Percentiles rank a stretch among this genome's conserved stretches.
Evolutionary conservation across 2,797 vertebrate genomes (phyloP).

Genomic region (Synanceia verrucosa): DNA sequence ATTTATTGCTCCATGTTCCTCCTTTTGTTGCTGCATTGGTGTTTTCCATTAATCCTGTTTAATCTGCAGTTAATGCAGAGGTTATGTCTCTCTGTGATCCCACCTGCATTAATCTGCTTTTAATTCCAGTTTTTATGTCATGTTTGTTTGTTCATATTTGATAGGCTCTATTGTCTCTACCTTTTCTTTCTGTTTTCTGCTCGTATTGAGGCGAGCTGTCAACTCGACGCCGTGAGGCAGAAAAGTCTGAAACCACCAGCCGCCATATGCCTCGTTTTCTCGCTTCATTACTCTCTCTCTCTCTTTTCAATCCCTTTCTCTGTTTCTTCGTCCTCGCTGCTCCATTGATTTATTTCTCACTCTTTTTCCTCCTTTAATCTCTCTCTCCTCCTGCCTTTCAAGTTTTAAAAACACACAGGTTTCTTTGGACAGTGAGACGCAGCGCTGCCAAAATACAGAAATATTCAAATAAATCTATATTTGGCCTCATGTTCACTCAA

Average conservation of each 20-base stretch:
- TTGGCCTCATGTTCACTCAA: not conserved
- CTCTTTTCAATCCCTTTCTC: constrained; percentile 19
- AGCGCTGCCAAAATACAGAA: not conserved
- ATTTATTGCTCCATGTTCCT: not conserved
- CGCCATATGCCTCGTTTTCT: constrained; percentile 63
- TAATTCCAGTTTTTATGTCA: not conserved
- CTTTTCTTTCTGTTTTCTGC: constrained; percentile 57
- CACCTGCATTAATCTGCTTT: not conserved
- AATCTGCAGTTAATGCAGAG: not conserved
- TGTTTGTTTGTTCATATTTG: not conserved
- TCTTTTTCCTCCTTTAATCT: not conserved
- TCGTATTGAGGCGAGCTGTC: constrained; percentile 52
- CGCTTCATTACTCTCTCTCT: constrained; percentile 52
- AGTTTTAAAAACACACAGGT: not conserved
- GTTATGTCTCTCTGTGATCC: not conserved
- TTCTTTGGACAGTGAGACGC: not conserved
- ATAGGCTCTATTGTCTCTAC: constrained; percentile 50
- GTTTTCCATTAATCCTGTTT: not conserved
- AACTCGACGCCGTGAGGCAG: constrained; percentile 53
- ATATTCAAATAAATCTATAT: not conserved
- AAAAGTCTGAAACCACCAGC: constrained; percentile 64
- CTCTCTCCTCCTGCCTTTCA: not conserved
- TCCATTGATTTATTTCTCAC: constrained; percentile 31
- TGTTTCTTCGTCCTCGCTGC: not conserved
- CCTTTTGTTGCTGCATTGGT: not conserved